These are phyloP conservation scores for Aeoliscus strigatus DNA, from an alignment of 2,797 vertebrate species.

Conservation along the genomic window DNA sequence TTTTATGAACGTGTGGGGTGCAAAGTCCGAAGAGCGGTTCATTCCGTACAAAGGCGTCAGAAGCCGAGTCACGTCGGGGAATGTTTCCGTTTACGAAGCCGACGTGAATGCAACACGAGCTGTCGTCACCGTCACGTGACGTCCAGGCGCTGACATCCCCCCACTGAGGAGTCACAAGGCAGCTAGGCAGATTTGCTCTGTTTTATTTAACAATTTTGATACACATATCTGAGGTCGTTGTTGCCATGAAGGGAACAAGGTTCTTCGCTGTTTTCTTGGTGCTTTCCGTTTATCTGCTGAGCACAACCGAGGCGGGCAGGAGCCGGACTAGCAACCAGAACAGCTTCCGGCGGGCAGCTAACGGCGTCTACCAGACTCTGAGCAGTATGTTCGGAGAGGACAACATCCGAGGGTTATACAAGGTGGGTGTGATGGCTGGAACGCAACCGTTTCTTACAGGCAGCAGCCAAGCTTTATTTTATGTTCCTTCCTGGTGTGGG, in stretches of 20 bases:
- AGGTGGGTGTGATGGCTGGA: conserved; percentile 66
- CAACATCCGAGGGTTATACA: conserved; percentile 85
- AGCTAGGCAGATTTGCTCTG: conserved; percentile 30
- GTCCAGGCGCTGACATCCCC: conserved; percentile 1
- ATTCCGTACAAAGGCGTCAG: no score
- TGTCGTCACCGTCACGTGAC: conserved; percentile 20
- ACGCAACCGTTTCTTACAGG: neutral
- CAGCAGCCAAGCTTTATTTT: neutral
- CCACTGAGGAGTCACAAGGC: conserved; percentile 31
- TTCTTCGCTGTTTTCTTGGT: conserved; percentile 50
- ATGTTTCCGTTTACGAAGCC: neutral
- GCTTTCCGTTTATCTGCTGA: conserved; percentile 62
- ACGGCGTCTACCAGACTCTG: conserved; percentile 83
- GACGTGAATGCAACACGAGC: conserved; percentile 24
- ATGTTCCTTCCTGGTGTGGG: conserved; percentile 1
- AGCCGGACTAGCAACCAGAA: conserved; percentile 82
- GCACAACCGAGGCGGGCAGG: conserved; percentile 73
- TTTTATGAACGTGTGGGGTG: no score
- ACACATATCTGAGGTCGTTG: neutral
- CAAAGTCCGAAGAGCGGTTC: no score
- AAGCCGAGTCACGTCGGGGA: no score
- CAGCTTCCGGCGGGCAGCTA: conserved; percentile 83
- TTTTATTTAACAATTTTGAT: conserved; percentile 2
- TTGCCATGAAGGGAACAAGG: conserved; percentile 60
- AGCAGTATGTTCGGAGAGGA: conserved; percentile 90